Percentiles rank a stretch among this genome's conserved stretches.
Conservation (phyloP, 2,113 vertebrate genomes). For the Callionymus lyra region DNA sequence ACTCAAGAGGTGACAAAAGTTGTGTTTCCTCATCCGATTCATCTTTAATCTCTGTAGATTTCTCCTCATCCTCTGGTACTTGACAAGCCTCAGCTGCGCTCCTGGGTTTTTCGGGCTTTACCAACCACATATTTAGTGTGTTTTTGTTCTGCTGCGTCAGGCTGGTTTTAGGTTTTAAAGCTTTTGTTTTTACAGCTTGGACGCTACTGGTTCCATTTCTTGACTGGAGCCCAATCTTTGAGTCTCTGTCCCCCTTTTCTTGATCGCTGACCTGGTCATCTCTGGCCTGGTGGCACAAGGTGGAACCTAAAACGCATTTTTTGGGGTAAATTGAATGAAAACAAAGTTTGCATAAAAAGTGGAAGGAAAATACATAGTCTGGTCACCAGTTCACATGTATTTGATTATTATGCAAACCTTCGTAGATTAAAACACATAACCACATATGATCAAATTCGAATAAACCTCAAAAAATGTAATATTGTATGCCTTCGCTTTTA, state of each 20-base stretch:
- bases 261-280: conserved; percentile 14
- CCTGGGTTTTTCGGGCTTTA: conserved; percentile 14
- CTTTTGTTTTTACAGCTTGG: conserved; percentile 26
- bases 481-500: too few species aligned
- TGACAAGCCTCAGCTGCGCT: conserved; percentile 7
- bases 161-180: conserved; percentile 2
- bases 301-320: conserved; percentile 2
- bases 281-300: neutral
- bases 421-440: too few species aligned
- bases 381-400: too few species aligned
- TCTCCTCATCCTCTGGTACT: conserved; percentile 4
- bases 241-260: conserved; percentile 10
- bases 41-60: conserved; percentile 21
- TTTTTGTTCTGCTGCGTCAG: conserved; percentile 19
- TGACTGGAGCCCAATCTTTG: conserved; percentile 13
- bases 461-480: too few species aligned
- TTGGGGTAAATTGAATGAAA: too few species aligned
- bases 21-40: conserved; percentile 40
- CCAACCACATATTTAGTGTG: conserved; percentile 37
- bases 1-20: conserved; percentile 18
- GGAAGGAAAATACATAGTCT: neutral
- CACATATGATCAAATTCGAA: too few species aligned
- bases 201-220: conserved; percentile 18
- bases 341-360: too few species aligned
- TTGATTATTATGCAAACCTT: too few species aligned